These are phyloP conservation scores for Corynorhinus townsendii DNA, from an alignment of 2,113 vertebrate species.

Conservation along the genomic window DNA sequence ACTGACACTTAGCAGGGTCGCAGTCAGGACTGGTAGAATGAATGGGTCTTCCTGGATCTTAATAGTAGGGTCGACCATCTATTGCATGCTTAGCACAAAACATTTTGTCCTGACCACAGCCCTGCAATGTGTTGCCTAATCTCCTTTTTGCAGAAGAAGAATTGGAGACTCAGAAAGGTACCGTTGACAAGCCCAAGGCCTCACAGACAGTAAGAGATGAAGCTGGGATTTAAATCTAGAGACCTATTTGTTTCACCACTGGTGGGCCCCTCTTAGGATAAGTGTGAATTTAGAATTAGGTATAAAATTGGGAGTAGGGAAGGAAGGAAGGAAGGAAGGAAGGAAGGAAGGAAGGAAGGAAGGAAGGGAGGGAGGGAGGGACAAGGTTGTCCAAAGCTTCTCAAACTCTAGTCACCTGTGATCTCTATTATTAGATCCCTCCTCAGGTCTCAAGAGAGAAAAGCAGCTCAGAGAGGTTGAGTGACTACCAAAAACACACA, in stretches of 20 bases:
- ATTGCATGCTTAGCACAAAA: neutral
- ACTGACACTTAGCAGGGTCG: neutral
- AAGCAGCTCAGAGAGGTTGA: neutral
- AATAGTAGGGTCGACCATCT: neutral
- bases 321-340: too few relatives aligned
- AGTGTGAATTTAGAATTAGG: neutral
- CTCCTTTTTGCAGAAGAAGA: neutral
- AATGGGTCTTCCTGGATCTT: neutral
- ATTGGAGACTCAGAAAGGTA: neutral
- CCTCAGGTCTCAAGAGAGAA: neutral
- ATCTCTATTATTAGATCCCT: neutral
- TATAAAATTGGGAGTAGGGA: neutral
- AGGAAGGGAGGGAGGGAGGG: neutral
- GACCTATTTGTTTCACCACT: neutral
- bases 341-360: too few relatives aligned
- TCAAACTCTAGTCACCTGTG: neutral
- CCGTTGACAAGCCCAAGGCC: neutral
- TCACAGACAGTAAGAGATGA: neutral
- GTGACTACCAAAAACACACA: neutral
- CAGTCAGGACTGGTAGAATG: neutral
- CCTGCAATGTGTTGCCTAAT: neutral
- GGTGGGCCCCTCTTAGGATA: neutral
- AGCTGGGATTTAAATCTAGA: neutral
- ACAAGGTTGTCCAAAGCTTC: neutral
- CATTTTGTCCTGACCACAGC: neutral